phyloP scores from a whole-genome alignment of 2,797 vertebrate species.

The Crocidura indochinensis region DNA sequence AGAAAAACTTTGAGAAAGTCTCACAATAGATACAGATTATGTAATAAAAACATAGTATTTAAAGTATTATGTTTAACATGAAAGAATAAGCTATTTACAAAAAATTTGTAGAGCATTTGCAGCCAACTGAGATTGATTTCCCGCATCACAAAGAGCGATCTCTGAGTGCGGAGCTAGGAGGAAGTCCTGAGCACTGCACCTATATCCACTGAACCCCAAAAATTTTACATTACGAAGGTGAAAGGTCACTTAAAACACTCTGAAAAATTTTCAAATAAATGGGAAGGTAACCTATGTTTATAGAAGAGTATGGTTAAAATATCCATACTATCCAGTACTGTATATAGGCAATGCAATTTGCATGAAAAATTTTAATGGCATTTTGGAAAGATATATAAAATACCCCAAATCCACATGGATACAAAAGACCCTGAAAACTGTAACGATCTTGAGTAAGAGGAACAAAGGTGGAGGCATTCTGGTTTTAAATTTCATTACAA shows the following conservation, averaged over 20 bases:
- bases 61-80: constrained; percentile 52
- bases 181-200: no score
- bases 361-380: not conserved
- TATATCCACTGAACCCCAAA: no score
- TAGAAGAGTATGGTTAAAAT: constrained; percentile 10
- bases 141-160: no score
- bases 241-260: constrained; percentile 17
- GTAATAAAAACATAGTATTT: constrained; percentile 56
- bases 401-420: not conserved
- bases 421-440: not conserved
- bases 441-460: constrained; percentile 11
- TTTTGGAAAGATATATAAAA: constrained; percentile 48
- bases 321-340: not conserved
- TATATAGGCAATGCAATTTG: not conserved
- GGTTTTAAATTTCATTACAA: constrained; percentile 54
- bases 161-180: no score
- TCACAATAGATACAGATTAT: constrained; percentile 21
- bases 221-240: not conserved
- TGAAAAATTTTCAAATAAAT: not conserved
- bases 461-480: constrained; percentile 22
- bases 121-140: no score
- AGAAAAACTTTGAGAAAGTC: constrained; percentile 39
- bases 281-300: constrained; percentile 29
- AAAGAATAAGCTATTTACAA: constrained; percentile 43
- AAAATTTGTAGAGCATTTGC: not conserved